Evolutionary conservation across 1,140 invertebrate genomes (phyloP).

Genomic region (Pantala flavescens): DNA sequence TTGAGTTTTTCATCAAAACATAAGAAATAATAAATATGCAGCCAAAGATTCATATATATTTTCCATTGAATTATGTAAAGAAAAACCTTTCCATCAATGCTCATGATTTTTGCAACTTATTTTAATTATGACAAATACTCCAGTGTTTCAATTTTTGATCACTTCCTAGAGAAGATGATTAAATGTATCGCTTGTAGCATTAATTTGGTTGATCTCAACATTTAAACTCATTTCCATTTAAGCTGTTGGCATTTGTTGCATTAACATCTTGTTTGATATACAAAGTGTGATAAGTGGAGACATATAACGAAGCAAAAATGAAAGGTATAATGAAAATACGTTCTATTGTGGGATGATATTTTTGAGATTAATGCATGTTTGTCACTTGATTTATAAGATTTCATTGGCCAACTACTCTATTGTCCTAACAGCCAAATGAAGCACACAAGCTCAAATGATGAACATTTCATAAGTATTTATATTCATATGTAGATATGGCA

Average conservation of each 20-base stretch:
- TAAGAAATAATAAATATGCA: not conserved
- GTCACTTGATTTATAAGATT: not conserved
- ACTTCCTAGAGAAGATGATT: not conserved
- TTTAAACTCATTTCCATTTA: not conserved
- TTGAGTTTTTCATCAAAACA: not conserved
- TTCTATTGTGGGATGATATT: not conserved
- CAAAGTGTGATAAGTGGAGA: not conserved
- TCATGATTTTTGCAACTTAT: not conserved
- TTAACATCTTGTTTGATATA: not conserved
- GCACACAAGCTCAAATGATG: constrained; percentile 8
- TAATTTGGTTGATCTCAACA: not conserved
- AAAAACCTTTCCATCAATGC: not conserved
- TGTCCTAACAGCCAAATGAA: not conserved
- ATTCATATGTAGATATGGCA: constrained; percentile 7
- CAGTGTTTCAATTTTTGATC: not conserved
- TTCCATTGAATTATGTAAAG: not conserved
- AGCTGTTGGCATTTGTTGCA: not conserved
- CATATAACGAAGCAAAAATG: not conserved
- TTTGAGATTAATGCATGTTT: constrained; percentile 7
- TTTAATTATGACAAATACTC: not conserved
- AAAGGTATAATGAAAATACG: not conserved
- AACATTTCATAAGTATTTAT: constrained; percentile 8
- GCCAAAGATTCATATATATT: not conserved
- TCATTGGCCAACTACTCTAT: not conserved
- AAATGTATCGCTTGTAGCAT: not conserved